phyloP scores from a whole-genome alignment of 2,113 vertebrate species.

The Notarius quadriscutis region DNA sequence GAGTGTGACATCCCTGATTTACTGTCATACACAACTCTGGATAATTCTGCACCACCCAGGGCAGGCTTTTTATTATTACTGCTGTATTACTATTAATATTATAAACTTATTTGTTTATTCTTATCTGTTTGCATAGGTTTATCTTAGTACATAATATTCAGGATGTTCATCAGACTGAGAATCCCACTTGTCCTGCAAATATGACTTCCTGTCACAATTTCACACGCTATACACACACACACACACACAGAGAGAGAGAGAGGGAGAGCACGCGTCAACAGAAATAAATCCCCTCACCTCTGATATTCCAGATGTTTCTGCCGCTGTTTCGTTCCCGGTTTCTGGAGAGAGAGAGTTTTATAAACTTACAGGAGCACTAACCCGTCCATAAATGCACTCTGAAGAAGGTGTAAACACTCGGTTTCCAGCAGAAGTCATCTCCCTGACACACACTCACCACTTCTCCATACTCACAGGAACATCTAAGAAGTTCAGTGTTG shows the following conservation, averaged over 20 bases:
- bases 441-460: not conserved
- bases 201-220: not conserved
- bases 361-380: not conserved
- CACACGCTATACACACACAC: not conserved
- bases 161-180: not conserved
- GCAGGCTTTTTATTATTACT: not conserved
- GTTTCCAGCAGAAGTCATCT: not conserved
- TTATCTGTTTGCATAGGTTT: not conserved
- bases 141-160: not conserved
- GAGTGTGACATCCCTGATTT: not conserved
- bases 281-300: constrained; percentile 3
- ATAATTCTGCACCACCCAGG: not conserved
- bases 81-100: no score
- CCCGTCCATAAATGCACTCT: not conserved
- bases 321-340: no score
- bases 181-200: not conserved
- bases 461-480: constrained; percentile 27
- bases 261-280: no score
- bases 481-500: constrained; percentile 38
- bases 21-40: not conserved
- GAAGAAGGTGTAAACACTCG: not conserved
- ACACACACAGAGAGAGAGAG: no score
- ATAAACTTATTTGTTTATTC: not conserved
- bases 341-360: not conserved
- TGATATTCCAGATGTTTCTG: not conserved